Evolutionary conservation across 2,797 vertebrate species (phyloP), one percentile per base, ranked within the genome.

Genomic region (Onychomys arenicola): DNA sequence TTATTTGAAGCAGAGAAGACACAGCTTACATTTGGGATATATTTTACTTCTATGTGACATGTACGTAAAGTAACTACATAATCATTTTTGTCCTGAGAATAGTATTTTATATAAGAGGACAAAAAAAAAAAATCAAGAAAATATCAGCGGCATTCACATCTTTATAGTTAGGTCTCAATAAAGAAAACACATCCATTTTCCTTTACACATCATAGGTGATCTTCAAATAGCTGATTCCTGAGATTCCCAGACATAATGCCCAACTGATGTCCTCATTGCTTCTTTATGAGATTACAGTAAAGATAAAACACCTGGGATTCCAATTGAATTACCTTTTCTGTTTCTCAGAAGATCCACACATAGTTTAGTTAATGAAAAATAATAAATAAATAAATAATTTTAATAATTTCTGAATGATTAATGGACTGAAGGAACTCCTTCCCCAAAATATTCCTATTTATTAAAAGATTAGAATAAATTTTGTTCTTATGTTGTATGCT

Each of bases 11-110:
- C 13, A 92, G 25, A 61, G 19, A 57, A 61, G 25, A 2, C 13
- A 92, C 1, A 63, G 77, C 2, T 80, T 90, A 84, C 7, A 85
- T 78, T 81, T 91, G 34, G 9, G 9, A 59, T 29, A 52, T 82
- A 91, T 69, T 94, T 92, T 93, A 77, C 16, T 59, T 92, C 5
- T 43, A 93, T 75, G 93, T 73, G 19, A 59, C 19, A 67, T 57
- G 34, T 59, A 85, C 25, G 90, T 90, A 19, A 21, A 92, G 6
- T 61, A 57, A 82, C 25, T 67, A 7, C 29, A 65, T 81, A 46
- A 89, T 92, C 14, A 92, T 59, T 95, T 97, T 90, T 96, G 65
- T 81, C 43, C 14, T 90, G 7, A 55, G 29, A 87, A 81, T 85
- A 93, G 0, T 12, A 40, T 61, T 91, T 94, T 29, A 55, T 49